These are phyloP conservation scores for Corynorhinus townsendii DNA, from an alignment of 2,113 vertebrate genomes.

Conservation along the genomic window DNA sequence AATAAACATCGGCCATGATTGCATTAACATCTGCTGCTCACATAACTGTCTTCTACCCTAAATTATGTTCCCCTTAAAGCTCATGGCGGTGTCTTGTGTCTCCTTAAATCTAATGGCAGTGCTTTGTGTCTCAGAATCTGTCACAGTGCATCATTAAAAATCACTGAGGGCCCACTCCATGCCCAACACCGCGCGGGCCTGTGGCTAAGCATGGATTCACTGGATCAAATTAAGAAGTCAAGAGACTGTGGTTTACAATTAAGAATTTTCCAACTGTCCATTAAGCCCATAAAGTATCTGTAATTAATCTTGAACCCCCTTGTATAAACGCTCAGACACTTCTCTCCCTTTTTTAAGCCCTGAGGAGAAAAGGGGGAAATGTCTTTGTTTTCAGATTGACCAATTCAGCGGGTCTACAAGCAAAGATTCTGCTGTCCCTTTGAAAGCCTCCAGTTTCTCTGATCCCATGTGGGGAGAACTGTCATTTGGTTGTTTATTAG, in stretches of 20 bases:
- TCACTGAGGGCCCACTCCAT: background rate
- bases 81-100: background rate
- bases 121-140: background rate
- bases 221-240: background rate
- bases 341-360: background rate
- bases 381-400: background rate
- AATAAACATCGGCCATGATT: background rate
- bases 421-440: background rate
- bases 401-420: background rate
- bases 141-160: background rate
- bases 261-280: background rate
- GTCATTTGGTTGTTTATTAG: slow-evolving; percentile 27
- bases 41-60: background rate
- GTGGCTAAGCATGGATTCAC: background rate
- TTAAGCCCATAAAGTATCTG: background rate
- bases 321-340: background rate
- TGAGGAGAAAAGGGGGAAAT: background rate
- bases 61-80: background rate
- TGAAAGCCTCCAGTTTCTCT: background rate
- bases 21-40: background rate
- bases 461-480: background rate
- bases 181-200: background rate
- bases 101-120: background rate
- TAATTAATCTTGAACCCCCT: background rate
- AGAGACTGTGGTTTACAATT: background rate